These are phyloP conservation scores for Anthopleura sola DNA, from an alignment of 64 coral and sea anemone genomes.

Conservation along the genomic window DNA sequence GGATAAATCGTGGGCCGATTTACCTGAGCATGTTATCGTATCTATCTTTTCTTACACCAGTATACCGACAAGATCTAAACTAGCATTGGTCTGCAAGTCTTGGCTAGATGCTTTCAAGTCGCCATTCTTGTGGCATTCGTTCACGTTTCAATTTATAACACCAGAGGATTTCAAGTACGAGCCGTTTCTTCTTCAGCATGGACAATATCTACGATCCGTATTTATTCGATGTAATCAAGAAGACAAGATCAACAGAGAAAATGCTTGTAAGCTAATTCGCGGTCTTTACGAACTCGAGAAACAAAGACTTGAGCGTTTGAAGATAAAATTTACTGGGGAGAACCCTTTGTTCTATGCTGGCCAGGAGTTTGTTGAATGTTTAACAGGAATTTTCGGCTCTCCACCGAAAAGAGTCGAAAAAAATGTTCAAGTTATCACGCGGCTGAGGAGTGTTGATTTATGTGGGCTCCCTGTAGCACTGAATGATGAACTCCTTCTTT, in stretches of 20 bases:
- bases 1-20: constrained; percentile 46
- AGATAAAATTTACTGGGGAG: constrained; percentile 67
- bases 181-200: constrained; percentile 52
- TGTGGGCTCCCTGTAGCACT: constrained; percentile 70
- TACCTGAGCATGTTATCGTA: constrained; percentile 73
- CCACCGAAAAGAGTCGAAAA: constrained; percentile 3
- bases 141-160: constrained; percentile 61
- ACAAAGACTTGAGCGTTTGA: constrained; percentile 63
- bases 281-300: constrained; percentile 49
- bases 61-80: constrained; percentile 42
- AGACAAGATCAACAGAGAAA: constrained; percentile 73
- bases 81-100: constrained; percentile 61
- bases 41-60: constrained; percentile 42
- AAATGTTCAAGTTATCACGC: not conserved
- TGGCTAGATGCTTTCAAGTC: constrained; percentile 80
- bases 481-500: constrained; percentile 48
- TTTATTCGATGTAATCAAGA: constrained; percentile 57
- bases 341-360: constrained; percentile 94
- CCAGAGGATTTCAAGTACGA: constrained; percentile 57
- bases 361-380: constrained; percentile 65
- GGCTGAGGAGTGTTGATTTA: constrained; percentile 63
- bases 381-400: constrained; percentile 56
- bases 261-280: constrained; percentile 69
- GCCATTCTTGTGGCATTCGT: constrained; percentile 63
- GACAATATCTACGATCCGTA: constrained; percentile 57